Evolutionary conservation across 2,113 vertebrate genomes (phyloP).

Genomic region (Glaucidium brasilianum): DNA sequence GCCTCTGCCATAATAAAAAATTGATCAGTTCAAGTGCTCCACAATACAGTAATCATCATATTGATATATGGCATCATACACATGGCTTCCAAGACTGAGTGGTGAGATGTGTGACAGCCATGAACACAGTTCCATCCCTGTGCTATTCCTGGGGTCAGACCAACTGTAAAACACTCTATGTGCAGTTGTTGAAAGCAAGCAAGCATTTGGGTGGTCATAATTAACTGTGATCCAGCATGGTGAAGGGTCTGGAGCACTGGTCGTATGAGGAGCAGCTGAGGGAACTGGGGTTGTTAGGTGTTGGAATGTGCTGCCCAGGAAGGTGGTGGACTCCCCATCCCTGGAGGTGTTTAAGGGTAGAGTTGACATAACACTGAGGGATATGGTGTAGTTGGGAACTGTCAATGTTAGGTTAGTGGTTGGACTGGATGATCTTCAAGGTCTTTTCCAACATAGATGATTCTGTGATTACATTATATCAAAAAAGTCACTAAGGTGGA

Average conservation of each 20-base stretch:
- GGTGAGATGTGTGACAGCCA: neutral
- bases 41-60: neutral
- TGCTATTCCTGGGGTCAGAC: neutral
- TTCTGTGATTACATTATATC: neutral
- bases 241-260: too few species aligned
- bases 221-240: neutral
- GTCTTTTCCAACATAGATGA: too few species aligned
- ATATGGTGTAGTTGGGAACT: too few species aligned
- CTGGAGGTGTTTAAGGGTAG: too few species aligned
- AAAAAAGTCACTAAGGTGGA: neutral
- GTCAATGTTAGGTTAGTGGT: too few species aligned
- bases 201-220: neutral
- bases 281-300: too few species aligned
- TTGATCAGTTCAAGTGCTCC: neutral
- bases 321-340: too few species aligned
- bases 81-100: neutral
- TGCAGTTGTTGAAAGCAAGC: neutral
- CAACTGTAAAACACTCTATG: neutral
- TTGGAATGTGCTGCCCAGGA: too few species aligned
- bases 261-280: too few species aligned
- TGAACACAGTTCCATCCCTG: neutral
- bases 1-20: neutral
- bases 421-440: too few species aligned
- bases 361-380: too few species aligned
- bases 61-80: neutral